Percentiles rank a stretch among this genome's conserved stretches.
Evolutionary conservation across 2,797 vertebrate genomes (phyloP).

Genomic region (Rallus crepitans): DNA sequence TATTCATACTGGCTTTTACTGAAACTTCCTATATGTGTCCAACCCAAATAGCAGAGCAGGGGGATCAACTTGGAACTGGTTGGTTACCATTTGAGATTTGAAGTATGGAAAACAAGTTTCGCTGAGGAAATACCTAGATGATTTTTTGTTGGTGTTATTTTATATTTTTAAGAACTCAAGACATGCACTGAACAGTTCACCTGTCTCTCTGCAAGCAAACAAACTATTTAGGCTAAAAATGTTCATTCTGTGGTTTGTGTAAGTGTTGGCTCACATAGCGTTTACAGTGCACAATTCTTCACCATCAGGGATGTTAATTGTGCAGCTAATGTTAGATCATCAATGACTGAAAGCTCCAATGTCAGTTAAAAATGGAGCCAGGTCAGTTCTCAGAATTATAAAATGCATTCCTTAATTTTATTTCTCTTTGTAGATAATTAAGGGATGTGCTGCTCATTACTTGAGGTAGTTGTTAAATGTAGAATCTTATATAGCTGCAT

Average conservation of each 20-base stretch:
- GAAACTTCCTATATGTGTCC: not conserved
- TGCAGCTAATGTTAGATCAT: not conserved
- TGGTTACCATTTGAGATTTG: not conserved
- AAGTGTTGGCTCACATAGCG: not conserved
- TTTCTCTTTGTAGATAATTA: not conserved
- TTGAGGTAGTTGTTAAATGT: not conserved
- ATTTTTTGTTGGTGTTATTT: not conserved
- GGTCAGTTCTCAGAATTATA: not conserved
- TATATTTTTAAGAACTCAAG: not conserved
- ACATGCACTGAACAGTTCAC: not conserved
- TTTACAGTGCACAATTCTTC: not conserved
- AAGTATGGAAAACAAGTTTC: not conserved
- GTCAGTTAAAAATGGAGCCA: not conserved
- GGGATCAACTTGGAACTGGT: not conserved
- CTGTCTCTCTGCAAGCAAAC: not conserved
- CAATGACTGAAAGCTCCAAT: not conserved
- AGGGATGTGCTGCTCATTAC: not conserved
- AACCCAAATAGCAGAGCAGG: not conserved
- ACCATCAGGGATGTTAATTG: not conserved
- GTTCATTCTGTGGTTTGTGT: not conserved
- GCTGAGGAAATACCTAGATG: not conserved
- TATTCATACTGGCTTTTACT: not conserved
- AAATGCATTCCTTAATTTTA: not conserved
- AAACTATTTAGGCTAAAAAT: not conserved
- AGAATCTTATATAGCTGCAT: not conserved